Base-by-base conservation (phyloP, 2,888 invertebrate species). In the Cataglyphis rosenhaueri region DNA sequence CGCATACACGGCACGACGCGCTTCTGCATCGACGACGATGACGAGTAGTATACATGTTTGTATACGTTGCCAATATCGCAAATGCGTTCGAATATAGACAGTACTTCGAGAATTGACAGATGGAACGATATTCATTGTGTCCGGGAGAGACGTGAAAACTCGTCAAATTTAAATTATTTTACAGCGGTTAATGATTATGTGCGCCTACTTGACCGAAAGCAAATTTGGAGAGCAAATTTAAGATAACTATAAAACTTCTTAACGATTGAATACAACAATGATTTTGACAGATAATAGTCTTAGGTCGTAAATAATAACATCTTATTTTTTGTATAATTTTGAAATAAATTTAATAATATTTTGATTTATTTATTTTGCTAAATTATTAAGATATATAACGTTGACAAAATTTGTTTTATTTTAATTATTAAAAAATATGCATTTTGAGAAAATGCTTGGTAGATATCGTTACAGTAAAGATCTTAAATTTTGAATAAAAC, bases 1-100 rank as follows among this genome's bases (percentile, higher is more conserved):
- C 81, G 78, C 82, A 88, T 85, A 88, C 82, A 79, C 78, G 48
- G 74, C 82, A 81, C 86, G 64, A 35, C 18, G 44, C 62, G 48
- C 85, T 88, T 86, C 84, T 64, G 64, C 66, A 75, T 87, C 78
- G 32, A 18, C 21, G 18, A 41, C 73, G 64, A 41, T 5, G 44
- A 2, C 32, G 41, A 41, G 25, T 8, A n/a, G n/a, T 8, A 52
- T 48, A 41, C 32, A 3, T 15, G 32, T 44, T 41, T 21, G 57
- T 57, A 5, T 41, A 32, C 29, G 38, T 29, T 25, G n/a, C 57
- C 32, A 73, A 55, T 76, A 74, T 57, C 21, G 18, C 35, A 76
- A 68, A 68, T 76, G 41, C 41, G 4, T 12, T 57, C 41, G 32
- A 25, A 38, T 52, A 18, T 18, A 9, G 35, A 52, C 18, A 15